These are phyloP conservation scores for Tryphoninae sp. DNA, from an alignment of 2,888 invertebrate species.

Conservation along the genomic window DNA sequence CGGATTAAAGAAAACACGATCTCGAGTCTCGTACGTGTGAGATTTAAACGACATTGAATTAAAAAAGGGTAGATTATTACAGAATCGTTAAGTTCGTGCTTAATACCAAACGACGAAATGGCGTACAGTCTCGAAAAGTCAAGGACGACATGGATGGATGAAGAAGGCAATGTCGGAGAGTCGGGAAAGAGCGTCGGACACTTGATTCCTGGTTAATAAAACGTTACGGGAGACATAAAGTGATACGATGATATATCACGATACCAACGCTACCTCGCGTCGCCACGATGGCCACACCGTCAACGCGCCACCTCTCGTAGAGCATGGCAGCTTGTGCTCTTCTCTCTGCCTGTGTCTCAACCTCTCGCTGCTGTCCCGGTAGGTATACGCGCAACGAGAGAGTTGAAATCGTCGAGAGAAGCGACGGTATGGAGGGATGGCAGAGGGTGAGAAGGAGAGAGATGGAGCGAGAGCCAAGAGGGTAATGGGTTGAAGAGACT, in stretches of 20 bases:
- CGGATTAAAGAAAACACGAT: too few relatives aligned
- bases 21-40: too few relatives aligned
- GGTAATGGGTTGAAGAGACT: conserved; percentile 74
- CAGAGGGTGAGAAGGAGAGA: conserved; percentile 13
- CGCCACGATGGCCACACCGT: conserved; percentile 2
- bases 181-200: conserved; percentile 37
- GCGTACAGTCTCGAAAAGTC: neutral
- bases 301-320: conserved; percentile 6
- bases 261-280: conserved; percentile 13
- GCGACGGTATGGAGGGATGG: conserved; percentile 28
- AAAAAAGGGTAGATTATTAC: too few relatives aligned
- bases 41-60: too few relatives aligned
- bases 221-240: conserved; percentile 75
- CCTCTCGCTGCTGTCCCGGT: conserved; percentile 3
- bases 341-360: conserved; percentile 2
- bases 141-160: neutral
- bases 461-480: conserved; percentile 47
- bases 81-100: neutral
- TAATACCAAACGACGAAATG: neutral
- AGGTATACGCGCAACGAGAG: conserved; percentile 23
- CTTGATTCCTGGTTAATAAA: conserved; percentile 77
- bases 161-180: conserved; percentile 2
- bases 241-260: conserved; percentile 74
- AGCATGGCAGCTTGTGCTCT: conserved; percentile 36
- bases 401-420: conserved; percentile 51